A percentile compares a stretch with the other conserved stretches of the same genome.
Evolutionary conservation across 1,140 invertebrate species (phyloP).

Genomic region (Brachionus manjavacas): DNA sequence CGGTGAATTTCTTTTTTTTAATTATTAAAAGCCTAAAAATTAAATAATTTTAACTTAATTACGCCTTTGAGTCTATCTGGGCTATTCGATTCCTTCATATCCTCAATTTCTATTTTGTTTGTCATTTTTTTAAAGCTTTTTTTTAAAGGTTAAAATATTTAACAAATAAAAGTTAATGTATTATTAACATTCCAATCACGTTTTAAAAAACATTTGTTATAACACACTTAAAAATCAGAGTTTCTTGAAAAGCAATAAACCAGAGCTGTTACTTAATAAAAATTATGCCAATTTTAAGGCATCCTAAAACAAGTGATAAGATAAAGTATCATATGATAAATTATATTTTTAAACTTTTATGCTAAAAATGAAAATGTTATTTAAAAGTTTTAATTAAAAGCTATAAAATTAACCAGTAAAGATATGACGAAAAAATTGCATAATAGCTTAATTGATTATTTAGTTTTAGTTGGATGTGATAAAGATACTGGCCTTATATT

Average conservation of each 20-base stretch:
- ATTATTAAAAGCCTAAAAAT: not conserved
- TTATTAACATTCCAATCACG: not conserved
- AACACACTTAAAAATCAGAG: not conserved
- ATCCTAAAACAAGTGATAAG: not conserved
- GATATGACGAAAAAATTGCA: conserved; percentile 22
- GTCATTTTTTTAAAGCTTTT: not conserved
- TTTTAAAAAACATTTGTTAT: not conserved
- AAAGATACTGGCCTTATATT: conserved; percentile 18
- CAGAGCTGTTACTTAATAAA: not conserved
- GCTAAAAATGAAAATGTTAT: not conserved
- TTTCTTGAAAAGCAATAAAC: not conserved
- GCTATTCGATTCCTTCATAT: not conserved
- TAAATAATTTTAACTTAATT: not conserved
- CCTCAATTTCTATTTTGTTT: conserved; percentile 3
- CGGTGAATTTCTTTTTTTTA: conserved; percentile 21
- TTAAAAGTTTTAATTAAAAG: not conserved
- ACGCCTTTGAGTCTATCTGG: conserved; percentile 12
- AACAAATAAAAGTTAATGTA: not conserved
- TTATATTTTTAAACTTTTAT: not conserved
- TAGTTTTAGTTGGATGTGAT: conserved; percentile 21
- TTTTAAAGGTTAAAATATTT: not conserved
- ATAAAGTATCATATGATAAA: not conserved
- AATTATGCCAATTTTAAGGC: not conserved
- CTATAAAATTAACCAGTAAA: not conserved
- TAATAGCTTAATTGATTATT: conserved; percentile 41